Conservation (phyloP, 2,888 invertebrate species). For the Danaus chrysippus region DNA sequence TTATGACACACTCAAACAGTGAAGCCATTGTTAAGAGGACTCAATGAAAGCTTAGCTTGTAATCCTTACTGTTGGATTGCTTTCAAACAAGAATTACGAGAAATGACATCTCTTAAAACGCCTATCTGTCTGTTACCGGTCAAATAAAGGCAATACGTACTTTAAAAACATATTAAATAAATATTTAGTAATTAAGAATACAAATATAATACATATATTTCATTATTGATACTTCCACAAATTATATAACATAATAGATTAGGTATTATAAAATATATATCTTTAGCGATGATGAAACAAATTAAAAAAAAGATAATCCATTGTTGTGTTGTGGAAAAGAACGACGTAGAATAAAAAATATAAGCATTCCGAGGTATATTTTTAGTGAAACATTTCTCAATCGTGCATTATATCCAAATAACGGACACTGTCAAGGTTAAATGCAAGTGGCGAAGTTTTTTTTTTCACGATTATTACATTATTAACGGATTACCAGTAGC, state of each 20-base stretch:
- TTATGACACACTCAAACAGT: neutral
- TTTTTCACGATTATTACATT: conserved; percentile 12
- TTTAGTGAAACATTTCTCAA: neutral
- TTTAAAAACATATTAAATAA: no score
- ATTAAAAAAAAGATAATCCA: no score
- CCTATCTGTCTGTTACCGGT: neutral
- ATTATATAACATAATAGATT: no score
- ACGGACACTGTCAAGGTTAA: conserved; percentile 23
- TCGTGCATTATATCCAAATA: neutral
- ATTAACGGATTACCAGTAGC: conserved; percentile 9
- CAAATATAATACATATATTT: no score
- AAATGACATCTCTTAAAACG: conserved; percentile 6
- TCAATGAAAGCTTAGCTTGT: conserved; percentile 4
- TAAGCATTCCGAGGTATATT: no score
- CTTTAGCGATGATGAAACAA: no score
- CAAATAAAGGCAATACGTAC: neutral
- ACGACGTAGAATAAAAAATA: no score
- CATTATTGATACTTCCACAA: no score
- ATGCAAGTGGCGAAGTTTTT: neutral
- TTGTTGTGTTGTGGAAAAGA: no score
- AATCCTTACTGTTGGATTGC: conserved; percentile 13
- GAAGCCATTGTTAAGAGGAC: neutral
- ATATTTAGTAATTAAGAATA: no score
- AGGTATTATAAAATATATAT: no score
- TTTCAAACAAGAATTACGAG: conserved; percentile 7